phyloP scores from a whole-genome alignment of 2,113 vertebrate genomes.

The Xerus inauris region DNA sequence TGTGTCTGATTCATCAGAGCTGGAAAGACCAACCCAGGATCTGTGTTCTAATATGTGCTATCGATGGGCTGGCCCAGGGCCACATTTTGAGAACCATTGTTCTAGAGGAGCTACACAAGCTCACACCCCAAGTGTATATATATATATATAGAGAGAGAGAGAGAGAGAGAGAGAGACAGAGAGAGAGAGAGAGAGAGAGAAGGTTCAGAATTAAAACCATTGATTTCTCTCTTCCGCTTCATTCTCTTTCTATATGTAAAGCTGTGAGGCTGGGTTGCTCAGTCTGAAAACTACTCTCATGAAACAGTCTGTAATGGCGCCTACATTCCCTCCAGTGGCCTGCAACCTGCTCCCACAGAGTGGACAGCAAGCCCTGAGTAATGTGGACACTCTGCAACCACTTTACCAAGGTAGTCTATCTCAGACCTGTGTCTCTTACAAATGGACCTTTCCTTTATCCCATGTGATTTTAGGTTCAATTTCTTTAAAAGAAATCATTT shows the following conservation, averaged over 20 bases:
- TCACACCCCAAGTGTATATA: no score
- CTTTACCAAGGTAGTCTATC: background rate
- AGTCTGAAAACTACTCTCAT: background rate
- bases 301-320: background rate
- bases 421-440: background rate
- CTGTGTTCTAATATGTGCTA: background rate
- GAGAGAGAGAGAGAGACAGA: no score
- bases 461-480: background rate
- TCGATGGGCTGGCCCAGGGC: accelerated
- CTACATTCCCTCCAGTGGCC: background rate
- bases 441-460: background rate
- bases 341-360: background rate
- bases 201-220: background rate
- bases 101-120: accelerated
- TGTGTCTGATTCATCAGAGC: background rate
- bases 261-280: background rate
- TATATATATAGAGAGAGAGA: no score
- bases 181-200: no score
- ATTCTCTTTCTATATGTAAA: background rate
- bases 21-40: no score
- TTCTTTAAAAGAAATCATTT: background rate
- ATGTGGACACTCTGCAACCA: background rate
- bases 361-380: background rate
- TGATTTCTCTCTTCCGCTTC: background rate
- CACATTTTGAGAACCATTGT: background rate